Evolutionary conservation across 2,113 vertebrate genomes (phyloP), one percentile per base, ranked within the genome.

Genomic region (Forbesichthys agassizii): DNA sequence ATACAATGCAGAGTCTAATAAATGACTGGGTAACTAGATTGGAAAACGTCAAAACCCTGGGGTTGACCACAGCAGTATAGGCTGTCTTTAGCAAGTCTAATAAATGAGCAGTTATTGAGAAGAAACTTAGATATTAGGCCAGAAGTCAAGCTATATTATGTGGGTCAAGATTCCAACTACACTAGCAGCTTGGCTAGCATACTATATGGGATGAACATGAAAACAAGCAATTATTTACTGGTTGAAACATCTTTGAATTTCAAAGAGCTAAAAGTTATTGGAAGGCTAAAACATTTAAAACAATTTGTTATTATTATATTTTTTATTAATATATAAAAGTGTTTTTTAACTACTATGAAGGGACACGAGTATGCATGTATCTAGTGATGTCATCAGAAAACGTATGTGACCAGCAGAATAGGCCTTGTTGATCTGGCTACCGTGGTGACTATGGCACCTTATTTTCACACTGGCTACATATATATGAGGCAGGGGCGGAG

Each of bases 11-110:
- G 20, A 61, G 33, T 11, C 47, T 68, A 56, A 78, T 73, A 73
- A 83, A 82, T 69, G 46, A 59, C 76, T 76, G 53, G 72, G 64
- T 85, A 78, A 78, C 53, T 61, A 73, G 49, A 48, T 10, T 33
- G 61, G 10, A 33, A 69, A 61, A 33, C 5, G 27, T 11, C 16
- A 63, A 68, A 70, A 53, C 53, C 46, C 3, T 3, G 0, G 27
- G 64, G 16, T 65, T 75, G 42, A 64, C 13, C 49, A 33, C 18
- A 61, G 36, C 13, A 33, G 61, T 57, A 36, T 27, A 27, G 27
- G 27, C 53, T 62, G 60, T 61, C 46, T 65, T 47, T 48, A 46
- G 48, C 55, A 66, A 9, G 13, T 7, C 12, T 20, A 66, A 77
- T 84, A 60, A 70, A 79, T 70, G 16, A 70, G 63, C 48, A 57